Evolutionary conservation across 2,888 invertebrate species (phyloP), one percentile per base, ranked within the genome.

Genomic region (Teinopalpus imperialis): DNA sequence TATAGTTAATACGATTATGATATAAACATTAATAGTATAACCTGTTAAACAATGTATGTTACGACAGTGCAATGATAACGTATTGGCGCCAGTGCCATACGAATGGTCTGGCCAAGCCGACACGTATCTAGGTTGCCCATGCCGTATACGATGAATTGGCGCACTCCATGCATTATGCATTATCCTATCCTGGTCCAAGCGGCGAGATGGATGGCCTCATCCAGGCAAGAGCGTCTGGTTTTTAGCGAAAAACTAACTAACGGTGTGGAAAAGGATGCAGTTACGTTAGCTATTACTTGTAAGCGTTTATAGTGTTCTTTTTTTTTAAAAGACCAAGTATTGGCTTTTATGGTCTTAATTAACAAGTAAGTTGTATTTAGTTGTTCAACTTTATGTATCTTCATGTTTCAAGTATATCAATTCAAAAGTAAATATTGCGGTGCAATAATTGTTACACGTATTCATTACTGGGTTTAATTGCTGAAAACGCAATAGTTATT

Each of bases 161-260:
- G 10, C 45, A 21, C 8, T 29, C 12, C 20, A 32, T 44, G 36
- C 18, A 44, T 45, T 26, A 45, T 39, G 27, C 39, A 45, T 39
- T 32, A 34, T 4, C n/a, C 21, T 26, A 32, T 40, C 39, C 45
- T 27, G 31, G 21, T 27, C 32, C 18, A 20, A 20, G 20, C 26
- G 29, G 26, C 24, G 27, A 7, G 35, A 43, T 31, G 30, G 30
- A 44, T 39, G 16, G 18, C 20, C 27, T 36, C 39, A 45, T 34
- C 45, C 27, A 26, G 32, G 14, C 24, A 43, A 29, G n/a, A 43
- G 14, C 24, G 37, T n/a, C 24, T 6, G 8, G 30, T 39, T 45
- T 45, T 39, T 10, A 45, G 20, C 14, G 29, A 43, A 35, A 43
- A 18, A 34, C 31, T 45, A 45, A 40, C 45, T 39, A 39, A 39